phyloP scores from a whole-genome alignment of 2,888 invertebrate species.

The Polylopha cassiicola region DNA sequence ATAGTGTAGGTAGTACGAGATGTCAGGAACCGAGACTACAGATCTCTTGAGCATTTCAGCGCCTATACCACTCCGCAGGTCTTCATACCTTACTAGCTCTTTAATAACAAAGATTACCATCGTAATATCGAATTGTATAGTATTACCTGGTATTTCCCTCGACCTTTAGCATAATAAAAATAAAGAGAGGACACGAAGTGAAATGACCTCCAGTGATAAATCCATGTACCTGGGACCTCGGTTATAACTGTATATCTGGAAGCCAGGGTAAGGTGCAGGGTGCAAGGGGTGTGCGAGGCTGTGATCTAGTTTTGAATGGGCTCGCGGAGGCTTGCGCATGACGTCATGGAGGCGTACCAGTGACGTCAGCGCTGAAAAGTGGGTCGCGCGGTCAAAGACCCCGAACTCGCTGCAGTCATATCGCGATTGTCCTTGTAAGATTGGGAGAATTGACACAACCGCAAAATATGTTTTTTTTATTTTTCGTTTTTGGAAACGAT shows the following conservation, averaged over 20 bases:
- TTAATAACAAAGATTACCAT: too few relatives aligned
- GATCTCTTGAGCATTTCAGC: too few relatives aligned
- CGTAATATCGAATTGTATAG: too few relatives aligned
- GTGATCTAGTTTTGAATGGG: slow-evolving; percentile 74
- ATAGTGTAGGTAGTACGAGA: too few relatives aligned
- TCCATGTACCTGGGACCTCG: slow-evolving; percentile 42
- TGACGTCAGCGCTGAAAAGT: slow-evolving; percentile 67
- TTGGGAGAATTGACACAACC: slow-evolving; percentile 28
- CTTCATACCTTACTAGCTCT: too few relatives aligned
- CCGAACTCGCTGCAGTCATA: slow-evolving; percentile 52
- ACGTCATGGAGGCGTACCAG: slow-evolving; percentile 70
- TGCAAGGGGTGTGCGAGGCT: slow-evolving; percentile 49
- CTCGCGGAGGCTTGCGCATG: slow-evolving; percentile 58
- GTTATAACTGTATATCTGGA: slow-evolving; percentile 35
- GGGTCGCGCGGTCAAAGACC: slow-evolving; percentile 67
- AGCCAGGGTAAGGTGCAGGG: slow-evolving; percentile 37
- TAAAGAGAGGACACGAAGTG: slow-evolving; percentile 40
- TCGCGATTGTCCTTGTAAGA: slow-evolving; percentile 41
- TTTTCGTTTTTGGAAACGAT: neutral
- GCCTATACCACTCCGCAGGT: too few relatives aligned
- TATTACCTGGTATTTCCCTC: slow-evolving; percentile 16
- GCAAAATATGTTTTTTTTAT: slow-evolving; percentile 17
- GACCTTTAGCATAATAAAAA: slow-evolving; percentile 46
- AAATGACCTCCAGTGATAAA: slow-evolving; percentile 51
- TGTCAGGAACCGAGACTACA: too few relatives aligned